These are phyloP conservation scores for Guaruba guarouba DNA, from an alignment of 2,113 vertebrate genomes.

Conservation along the genomic window DNA sequence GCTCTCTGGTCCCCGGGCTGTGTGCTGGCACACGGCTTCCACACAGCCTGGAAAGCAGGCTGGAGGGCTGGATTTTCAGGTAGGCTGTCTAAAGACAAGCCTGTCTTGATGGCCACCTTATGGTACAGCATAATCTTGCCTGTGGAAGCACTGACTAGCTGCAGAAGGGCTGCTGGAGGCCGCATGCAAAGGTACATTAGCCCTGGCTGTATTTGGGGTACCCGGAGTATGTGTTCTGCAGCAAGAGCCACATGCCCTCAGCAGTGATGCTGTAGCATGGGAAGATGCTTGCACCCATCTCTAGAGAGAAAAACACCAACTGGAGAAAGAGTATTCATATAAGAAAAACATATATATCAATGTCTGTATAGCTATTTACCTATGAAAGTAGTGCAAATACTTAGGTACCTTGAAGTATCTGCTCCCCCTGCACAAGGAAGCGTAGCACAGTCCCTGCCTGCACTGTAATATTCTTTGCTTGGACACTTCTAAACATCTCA, in stretches of 20 bases:
- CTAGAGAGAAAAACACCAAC: accelerated
- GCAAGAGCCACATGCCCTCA: accelerated
- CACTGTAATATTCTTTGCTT: background rate
- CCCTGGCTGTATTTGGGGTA: background rate
- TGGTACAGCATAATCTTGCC: background rate
- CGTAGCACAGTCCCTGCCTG: background rate
- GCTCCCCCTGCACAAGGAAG: background rate
- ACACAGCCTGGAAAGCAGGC: background rate
- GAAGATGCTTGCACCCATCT: background rate
- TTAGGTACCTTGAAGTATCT: background rate
- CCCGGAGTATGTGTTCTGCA: background rate
- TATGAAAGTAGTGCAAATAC: background rate
- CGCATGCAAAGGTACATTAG: background rate
- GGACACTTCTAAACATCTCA: background rate
- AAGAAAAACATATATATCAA: background rate
- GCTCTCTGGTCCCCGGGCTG: background rate
- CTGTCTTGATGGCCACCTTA: background rate
- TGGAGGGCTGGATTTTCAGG: background rate
- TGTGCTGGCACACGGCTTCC: accelerated
- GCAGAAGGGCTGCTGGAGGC: background rate
- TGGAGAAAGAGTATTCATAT: background rate
- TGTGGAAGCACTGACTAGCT: accelerated
- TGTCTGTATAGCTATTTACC: background rate
- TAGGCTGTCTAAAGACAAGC: background rate
- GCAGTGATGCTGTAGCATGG: background rate